Base-by-base conservation (phyloP, 2,797 vertebrate species). In the Rhabdophis nuchalis region DNA sequence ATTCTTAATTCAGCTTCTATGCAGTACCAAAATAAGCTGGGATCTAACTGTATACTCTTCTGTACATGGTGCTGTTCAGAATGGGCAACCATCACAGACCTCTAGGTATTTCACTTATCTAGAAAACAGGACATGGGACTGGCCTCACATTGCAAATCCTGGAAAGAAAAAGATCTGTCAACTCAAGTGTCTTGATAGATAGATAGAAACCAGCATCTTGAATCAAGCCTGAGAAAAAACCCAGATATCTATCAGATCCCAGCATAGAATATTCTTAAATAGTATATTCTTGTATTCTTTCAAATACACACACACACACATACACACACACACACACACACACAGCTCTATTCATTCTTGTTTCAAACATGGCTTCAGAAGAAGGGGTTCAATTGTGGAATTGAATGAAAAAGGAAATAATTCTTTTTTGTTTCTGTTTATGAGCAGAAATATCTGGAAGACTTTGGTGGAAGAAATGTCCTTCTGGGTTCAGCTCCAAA, bases 401-500 rank as follows among this genome's bases (percentile, higher is more conserved):
- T 50, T 96, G 92, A 98, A 97, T 91, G 94, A 97, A 18, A 96
- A 97, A 91, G 96, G 13, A 96, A 90, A 4, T 95, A n/a, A n/a
- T 61, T 98, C 0, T 96, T 98, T 97, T 98, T 98, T 82, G 97
- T 96, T 20, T 97, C 96, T 0, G 97, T 92, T 0, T 98, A 98
- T 95, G 96, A 97, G 52, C 89, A 92, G 56, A 95, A 98, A 32
- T 72, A 72, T 72, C 36, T 72, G 68, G 36, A 18, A 18, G 46
- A 5, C 46, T 46, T 46, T 46, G 46, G 3, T 46, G 46, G 46
- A 46, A 3, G 46, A 46, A 46, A 46, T 46, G 2, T 46, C 46
- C 46, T 46, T 46, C 46, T 46, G 46, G 2, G 2, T 46, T 46
- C 46, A 46, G 2, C 46, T 46, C 46, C 46, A 46, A 46, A 5